Evolutionary conservation across 2,797 vertebrate species (phyloP), one percentile per base, ranked within the genome.

Genomic region (Ctenochaetus hawaiiensis): DNA sequence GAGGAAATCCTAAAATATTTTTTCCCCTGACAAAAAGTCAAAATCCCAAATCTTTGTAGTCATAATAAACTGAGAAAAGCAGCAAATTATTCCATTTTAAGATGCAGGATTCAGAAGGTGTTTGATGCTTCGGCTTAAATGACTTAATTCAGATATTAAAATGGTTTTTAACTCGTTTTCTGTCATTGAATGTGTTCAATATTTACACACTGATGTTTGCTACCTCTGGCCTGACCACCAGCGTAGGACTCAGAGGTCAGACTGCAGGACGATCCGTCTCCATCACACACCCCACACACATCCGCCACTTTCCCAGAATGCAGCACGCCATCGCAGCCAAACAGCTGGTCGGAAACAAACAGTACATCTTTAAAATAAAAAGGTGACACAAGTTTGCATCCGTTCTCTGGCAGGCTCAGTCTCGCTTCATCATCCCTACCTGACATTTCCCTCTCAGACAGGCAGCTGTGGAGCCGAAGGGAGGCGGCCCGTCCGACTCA

Each of bases 291-390:
- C 18, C 91, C 95, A 62, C 98, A 99, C 8, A 78, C 83, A 45
- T 99, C 98, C 81, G 75, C 68, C 61, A 75, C 81, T 89, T 92
- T 96, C 84, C 83, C 78, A 44, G 98, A 99, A 47, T 92, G 91
- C 95, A 99, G 89, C 77, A 81, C 90, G 52, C 97, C 97, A 0
- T 99, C 97, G 62, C 98, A 99, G 52, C 98, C 97, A 0, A 99
- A 99, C 2, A 88, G 88, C 98, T 99, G 91, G 68, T 67, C 53
- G 65, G 66, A 85, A 44, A 85, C 26, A 70, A 74, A 80, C 54
- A 26, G 63, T 1, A 6, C n/a, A 52, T 49, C 44, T 41, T 26
- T 26, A 26, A 26, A 26, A 26, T 2, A 30, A 66, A 51, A 51
- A 23, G 45, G 34, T 37, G 26, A 37, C 16, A 72, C 54, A 17